Percentiles rank a stretch among this genome's conserved stretches.
Conservation (phyloP, 2,797 vertebrate species). For the Catharus ustulatus region DNA sequence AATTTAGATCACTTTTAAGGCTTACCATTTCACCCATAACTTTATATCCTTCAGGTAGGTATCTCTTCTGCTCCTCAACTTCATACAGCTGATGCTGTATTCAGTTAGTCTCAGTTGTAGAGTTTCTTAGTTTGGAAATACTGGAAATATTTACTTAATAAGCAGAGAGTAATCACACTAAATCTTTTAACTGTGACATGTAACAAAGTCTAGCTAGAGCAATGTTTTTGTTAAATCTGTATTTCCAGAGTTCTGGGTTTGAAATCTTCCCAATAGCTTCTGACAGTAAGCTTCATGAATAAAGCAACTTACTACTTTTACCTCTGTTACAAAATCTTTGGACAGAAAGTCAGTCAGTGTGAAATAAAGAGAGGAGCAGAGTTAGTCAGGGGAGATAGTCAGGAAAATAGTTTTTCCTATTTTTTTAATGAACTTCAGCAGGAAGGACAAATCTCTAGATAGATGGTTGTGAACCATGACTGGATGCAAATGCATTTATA, state of each 20-base stretch:
- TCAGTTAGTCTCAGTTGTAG: not conserved
- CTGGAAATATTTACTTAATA: conserved; percentile 27
- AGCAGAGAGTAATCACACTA: not conserved
- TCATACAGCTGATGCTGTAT: not conserved
- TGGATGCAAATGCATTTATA: not conserved
- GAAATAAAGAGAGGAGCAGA: not conserved
- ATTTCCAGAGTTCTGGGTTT: not conserved
- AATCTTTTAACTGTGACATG: conserved; percentile 13
- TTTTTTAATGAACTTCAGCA: not conserved
- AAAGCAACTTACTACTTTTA: not conserved
- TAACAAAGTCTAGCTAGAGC: not conserved
- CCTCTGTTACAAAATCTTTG: not conserved
- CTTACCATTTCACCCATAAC: not conserved
- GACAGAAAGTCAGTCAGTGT: not conserved
- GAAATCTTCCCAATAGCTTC: not conserved
- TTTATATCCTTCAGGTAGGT: not conserved
- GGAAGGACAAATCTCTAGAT: not conserved
- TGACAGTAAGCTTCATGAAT: not conserved
- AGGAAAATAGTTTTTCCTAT: not conserved
- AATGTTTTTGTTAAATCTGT: conserved; percentile 26
- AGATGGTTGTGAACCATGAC: not conserved
- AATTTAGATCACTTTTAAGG: conserved; percentile 7
- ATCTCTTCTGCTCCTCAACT: not conserved
- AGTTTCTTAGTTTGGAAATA: conserved; percentile 24
- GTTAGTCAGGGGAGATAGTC: not conserved